Percentiles rank a stretch among this genome's conserved stretches.
Conservation (phyloP, 2,888 invertebrate genomes). For the Mimumesa dahlbomi region DNA sequence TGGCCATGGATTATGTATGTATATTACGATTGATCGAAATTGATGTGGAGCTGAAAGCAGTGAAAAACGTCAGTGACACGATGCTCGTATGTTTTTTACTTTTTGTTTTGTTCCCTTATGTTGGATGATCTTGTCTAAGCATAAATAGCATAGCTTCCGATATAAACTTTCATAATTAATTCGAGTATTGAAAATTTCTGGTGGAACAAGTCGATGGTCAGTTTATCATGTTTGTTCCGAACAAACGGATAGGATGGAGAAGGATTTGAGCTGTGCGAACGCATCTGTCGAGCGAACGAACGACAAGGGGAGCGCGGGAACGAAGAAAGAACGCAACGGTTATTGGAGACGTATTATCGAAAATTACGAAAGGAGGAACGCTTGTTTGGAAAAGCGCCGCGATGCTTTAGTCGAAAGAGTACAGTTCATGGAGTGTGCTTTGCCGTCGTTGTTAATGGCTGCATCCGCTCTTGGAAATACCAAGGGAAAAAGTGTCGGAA, state of each 20-base stretch:
- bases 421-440: conserved; percentile 69
- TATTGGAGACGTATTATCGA: conserved; percentile 67
- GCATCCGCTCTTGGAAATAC: conserved; percentile 31
- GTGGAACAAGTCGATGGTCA: no score
- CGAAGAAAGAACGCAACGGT: conserved; percentile 39
- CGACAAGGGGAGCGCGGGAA: neutral
- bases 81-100: no score
- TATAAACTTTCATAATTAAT: no score
- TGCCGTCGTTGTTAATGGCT: conserved; percentile 68
- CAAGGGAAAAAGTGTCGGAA: neutral
- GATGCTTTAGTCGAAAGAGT: conserved; percentile 66
- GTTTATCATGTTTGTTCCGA: no score
- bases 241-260: neutral
- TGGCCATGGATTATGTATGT: no score
- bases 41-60: no score
- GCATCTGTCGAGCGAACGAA: neutral
- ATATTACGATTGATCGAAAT: no score
- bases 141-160: no score
- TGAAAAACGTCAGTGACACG: no score
- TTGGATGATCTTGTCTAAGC: no score
- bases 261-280: neutral
- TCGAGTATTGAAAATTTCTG: neutral
- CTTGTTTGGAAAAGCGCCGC: conserved; percentile 64
- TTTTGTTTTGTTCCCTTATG: no score
- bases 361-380: conserved; percentile 68